Conservation (phyloP, 2,797 vertebrate genomes). For the Bufotes viridis region DNA sequence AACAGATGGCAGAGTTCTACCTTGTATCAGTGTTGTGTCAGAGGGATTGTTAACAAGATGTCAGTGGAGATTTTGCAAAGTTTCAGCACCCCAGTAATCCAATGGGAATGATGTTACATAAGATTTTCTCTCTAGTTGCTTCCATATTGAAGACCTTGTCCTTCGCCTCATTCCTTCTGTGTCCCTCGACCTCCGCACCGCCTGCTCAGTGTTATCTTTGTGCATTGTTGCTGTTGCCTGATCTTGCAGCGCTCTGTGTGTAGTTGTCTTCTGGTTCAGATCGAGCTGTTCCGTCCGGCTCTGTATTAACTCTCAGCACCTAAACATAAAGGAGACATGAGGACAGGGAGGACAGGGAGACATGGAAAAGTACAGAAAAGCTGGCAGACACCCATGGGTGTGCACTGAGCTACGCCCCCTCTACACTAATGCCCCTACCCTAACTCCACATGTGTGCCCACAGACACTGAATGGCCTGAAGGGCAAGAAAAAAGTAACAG, state of each 20-base stretch:
- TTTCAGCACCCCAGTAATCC: not conserved
- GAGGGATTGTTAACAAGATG: no score
- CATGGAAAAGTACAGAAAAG: conserved; percentile 55
- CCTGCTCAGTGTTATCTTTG: not conserved
- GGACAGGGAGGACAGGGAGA: conserved; percentile 30
- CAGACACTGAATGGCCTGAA: not conserved
- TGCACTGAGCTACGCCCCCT: conserved; percentile 6
- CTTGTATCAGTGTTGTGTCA: not conserved
- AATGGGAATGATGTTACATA: not conserved
- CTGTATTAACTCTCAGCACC: conserved; percentile 38
- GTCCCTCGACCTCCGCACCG: not conserved
- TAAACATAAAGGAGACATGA: conserved; percentile 51
- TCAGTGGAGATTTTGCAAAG: no score
- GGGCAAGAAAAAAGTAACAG: not conserved
- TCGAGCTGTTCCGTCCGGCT: conserved; percentile 26
- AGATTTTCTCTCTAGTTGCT: not conserved
- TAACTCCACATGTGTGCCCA: not conserved
- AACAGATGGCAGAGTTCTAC: not conserved
- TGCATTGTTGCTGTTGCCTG: not conserved
- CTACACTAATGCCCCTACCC: not conserved
- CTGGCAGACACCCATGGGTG: conserved; percentile 27
- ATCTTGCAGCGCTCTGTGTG: not conserved
- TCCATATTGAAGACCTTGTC: not conserved
- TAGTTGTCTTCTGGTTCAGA: conserved; percentile 38
- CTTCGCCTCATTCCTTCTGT: no score